Base-by-base conservation (phyloP, 2,888 invertebrate genomes). In the Pharmacophagus antenor region DNA sequence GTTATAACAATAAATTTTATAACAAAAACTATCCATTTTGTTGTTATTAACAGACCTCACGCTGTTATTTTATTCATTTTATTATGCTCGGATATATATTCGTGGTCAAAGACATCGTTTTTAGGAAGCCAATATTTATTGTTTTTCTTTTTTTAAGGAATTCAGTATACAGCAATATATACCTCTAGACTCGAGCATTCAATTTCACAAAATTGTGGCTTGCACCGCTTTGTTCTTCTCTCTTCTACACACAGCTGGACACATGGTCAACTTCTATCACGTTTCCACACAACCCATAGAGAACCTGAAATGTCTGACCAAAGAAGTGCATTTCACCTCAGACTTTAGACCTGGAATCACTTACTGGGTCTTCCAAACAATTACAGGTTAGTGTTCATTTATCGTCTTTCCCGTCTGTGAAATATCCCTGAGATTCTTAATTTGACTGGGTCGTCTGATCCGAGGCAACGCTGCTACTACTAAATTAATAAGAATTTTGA, bases 221-320 rank as follows among this genome's bases (percentile, higher is more conserved):
- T 96, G 97, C 70, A 98, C 98, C 0, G 98, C 97, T 0, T 88
- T 98, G 0, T 97, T 98, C 86, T 98, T 98, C 85, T 97, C 98
- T 0, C 88, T 98, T 0, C 91, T 98, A 0, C 98, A 99, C 77
- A 96, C 98, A 0, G 95, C 97, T 2, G 98, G 98, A 0, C 99
- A 99, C 74, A 95, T 98, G 79, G 97, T 99, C 31, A 99, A 99
- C 85, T 99, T 99, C 85, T 99, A 99, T 81, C 98, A 99, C 76
- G 96, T 99, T 0, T 98, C 98, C 4, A 98, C 98, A 0, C 99
- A 99, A 76, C 97, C 98, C 0, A 92, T 98, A 1, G 98, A 97
- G 73, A 97, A 99, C 82, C 87, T 99, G 1, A 93, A 95, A 31
- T 99, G 98, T 76, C 92, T 99, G 6, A 98, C 98, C 1, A 95